phyloP scores from a whole-genome alignment of 1,140 invertebrate genomes.

The Maconellicoccus hirsutus region DNA sequence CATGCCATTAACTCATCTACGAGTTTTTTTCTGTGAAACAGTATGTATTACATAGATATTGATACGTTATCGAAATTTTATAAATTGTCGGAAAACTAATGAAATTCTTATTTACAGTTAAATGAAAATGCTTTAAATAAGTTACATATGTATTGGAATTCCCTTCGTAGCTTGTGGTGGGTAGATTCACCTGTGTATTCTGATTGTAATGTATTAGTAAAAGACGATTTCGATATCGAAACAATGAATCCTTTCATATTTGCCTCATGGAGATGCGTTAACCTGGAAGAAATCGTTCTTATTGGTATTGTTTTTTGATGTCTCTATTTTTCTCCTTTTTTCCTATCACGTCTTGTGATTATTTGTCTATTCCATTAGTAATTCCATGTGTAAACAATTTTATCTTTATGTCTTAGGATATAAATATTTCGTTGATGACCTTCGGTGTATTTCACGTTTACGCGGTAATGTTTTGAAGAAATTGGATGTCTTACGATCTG shows the following conservation, averaged over 20 bases:
- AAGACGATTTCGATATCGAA: slow-evolving; percentile 26
- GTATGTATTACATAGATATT: slow-evolving; percentile 35
- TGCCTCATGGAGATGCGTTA: slow-evolving; percentile 58
- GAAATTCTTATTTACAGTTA: slow-evolving; percentile 34
- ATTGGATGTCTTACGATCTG: not conserved
- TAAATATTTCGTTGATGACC: not conserved
- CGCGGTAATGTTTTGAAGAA: not conserved
- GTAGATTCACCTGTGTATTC: slow-evolving; percentile 40
- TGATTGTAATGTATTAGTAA: slow-evolving; percentile 31
- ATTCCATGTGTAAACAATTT: no score
- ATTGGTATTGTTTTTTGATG: no score
- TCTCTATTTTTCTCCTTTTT: no score
- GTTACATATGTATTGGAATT: slow-evolving; percentile 47
- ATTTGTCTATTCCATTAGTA: no score
- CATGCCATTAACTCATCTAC: slow-evolving; percentile 62
- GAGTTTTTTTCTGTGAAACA: slow-evolving; percentile 60
- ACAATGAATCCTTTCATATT: slow-evolving; percentile 53
- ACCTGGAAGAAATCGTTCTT: slow-evolving; percentile 52
- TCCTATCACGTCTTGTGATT: no score
- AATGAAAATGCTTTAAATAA: slow-evolving; percentile 42
- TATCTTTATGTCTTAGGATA: not conserved
- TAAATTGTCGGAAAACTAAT: slow-evolving; percentile 4
- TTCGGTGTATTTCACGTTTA: not conserved
- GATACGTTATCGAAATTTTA: slow-evolving; percentile 26
- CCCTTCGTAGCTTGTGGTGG: slow-evolving; percentile 53